Base-by-base conservation (phyloP, 2,797 vertebrate genomes). In the Odontamblyopus lacepedii region DNA sequence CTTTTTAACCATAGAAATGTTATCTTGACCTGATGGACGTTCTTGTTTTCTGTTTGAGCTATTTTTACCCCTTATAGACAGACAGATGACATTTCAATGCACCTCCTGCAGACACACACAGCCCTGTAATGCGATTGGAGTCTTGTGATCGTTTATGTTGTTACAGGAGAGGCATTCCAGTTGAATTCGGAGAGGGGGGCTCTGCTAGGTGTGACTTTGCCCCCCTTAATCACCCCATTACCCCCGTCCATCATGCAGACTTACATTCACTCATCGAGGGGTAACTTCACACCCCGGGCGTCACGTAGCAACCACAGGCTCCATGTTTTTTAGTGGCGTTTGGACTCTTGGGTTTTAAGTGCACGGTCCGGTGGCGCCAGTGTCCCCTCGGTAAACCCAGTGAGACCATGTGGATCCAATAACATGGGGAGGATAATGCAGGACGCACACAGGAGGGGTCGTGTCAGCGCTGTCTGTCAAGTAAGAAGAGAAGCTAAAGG, bases 91-190 rank as follows among this genome's bases (percentile, higher is more conserved):
- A 75, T 27, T 67, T 73, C 59, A 12, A 70, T 16, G 69, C 69
- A 78, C 66, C 66, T 63, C 35, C 48, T 2, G 30, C 18, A 63
- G 61, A 44, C 63, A 67, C 64, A 72, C 27, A 69, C 60, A 59
- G 79, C 68, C 62, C 71, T 65, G 81, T 90, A 89, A 90, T 83
- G 82, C 87, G 88, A 89, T 62, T 77, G 53, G 50, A 76, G 65
- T 78, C 86, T 85, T 90, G 89, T 91, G 86, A 91, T 78, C 72
- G 77, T 76, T 91, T 77, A 92, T 87, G 85, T 85, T 87, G 86
- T 92, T 92, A 89, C 41, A 85, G 79, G 81, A 92, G 85, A 88
- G 65, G 83, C 85, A 91, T 88, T 92, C 87, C 89, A 65, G 76
- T 63, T 68, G 71, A 78, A 80, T 83, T 90, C 84, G 69, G 69